Base-by-base conservation (phyloP, 2,797 vertebrate genomes). In the Decapterus maruadsi region DNA sequence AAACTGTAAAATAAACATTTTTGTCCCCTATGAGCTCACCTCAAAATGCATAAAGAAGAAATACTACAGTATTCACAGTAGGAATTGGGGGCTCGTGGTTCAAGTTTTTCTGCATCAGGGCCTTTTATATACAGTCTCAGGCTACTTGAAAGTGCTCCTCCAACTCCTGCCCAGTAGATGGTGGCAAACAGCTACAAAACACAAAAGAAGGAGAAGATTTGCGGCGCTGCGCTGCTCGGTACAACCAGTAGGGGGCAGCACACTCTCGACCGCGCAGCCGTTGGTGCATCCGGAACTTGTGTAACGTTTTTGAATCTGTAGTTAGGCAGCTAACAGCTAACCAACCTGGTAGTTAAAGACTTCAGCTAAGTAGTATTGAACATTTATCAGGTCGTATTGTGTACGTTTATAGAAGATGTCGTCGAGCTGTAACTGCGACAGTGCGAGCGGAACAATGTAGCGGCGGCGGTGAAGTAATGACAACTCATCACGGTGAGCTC, bases 221-320 rank as follows among this genome's bases (percentile, higher is more conserved):
- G 26, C n/a, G n/a, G n/a, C n/a, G 26, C 26, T 1, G 26, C 26
- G 26, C 26, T 26, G 31, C 31, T 34, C 31, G 36, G 3, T 14
- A 11, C n/a, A 8, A 65, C 19, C 88, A 62, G 6, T 7, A 88
- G 90, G 73, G 68, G 87, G 88, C 83, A 79, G 75, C 13, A 50
- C 56, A 48, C 34, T 46, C 34, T 12, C 1, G 13, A 31, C 31
- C 31, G 31, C 31, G 6, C 17, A n/a, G n/a, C 2, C 4, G 2
- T 19, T 50, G 14, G 2, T 10, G 34, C 36, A 65, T 36, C 82
- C 89, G 91, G 93, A 93, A 93, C 78, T 68, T 10, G 42, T 64
- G 50, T 5, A 3, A 8, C 45, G 31, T 26, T 77, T 94, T 94
- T 90, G 86, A 93, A 93, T 78, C 50, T 80, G 72, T 77, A 82